These are phyloP conservation scores for Azorinus chamasolen DNA, from an alignment of 2,888 invertebrate genomes.

Conservation along the genomic window DNA sequence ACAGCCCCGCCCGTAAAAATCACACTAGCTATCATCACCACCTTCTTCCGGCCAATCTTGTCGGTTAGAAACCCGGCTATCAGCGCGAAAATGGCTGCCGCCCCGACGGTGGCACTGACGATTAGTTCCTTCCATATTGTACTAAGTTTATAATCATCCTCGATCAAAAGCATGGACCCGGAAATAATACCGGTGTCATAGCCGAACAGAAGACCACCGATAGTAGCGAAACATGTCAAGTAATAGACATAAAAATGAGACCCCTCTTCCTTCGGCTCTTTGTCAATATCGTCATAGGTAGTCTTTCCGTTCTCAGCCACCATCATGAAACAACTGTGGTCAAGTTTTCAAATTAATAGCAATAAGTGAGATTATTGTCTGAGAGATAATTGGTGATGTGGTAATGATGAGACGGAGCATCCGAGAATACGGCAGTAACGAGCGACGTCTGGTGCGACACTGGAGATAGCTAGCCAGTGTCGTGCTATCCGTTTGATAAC, in stretches of 20 bases:
- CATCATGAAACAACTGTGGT: no score
- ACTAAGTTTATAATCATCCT: constrained; percentile 85
- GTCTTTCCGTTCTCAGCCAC: background rate
- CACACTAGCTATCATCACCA: constrained; percentile 87
- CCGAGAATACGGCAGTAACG: no score
- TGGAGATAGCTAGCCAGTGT: no score
- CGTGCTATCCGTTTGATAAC: no score
- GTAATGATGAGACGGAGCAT: no score
- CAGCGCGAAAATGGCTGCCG: constrained; percentile 87
- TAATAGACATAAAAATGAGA: constrained; percentile 74
- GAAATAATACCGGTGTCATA: constrained; percentile 87
- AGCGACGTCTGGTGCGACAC: no score
- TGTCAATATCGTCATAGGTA: constrained; percentile 9
- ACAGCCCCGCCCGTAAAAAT: constrained; percentile 87
- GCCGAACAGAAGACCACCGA: constrained; percentile 88
- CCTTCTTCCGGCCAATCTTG: constrained; percentile 87
- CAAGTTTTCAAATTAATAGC: no score
- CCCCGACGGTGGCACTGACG: constrained; percentile 87
- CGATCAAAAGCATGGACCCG: constrained; percentile 87
- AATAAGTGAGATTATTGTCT: no score
- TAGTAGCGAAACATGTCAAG: constrained; percentile 82
- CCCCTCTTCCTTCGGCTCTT: constrained; percentile 16
- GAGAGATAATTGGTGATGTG: no score
- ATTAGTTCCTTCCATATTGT: constrained; percentile 87
- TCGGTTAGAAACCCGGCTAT: constrained; percentile 87